Base-by-base conservation (phyloP, 2,797 vertebrate genomes). In the Phataginus tricuspis region DNA sequence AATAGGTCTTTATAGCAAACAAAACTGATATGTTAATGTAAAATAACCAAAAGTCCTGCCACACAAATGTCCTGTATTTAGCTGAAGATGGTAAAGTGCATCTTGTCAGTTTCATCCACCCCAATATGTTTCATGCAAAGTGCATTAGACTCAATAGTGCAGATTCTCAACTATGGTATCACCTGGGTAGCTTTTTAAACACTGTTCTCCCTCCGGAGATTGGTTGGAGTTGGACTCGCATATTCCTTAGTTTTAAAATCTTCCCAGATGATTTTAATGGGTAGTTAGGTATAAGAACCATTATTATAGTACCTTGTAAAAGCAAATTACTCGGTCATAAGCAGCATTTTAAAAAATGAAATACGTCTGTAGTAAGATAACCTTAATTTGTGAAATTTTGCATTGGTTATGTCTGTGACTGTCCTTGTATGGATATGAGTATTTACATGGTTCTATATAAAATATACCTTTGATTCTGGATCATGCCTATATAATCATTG, bases 321-420 rank as follows among this genome's bases (percentile, higher is more conserved):
- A 88, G 31, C n/a, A 77, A 69, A 82, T 80, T 53, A 64, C 31
- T 90, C 86, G 45, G n/a, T 89, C 29, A 59, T 72, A 95, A 92
- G 21, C 19, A 85, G n/a, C 12, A 63, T 57, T 93, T 91, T 15
- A 45, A 94, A 78, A 86, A 93, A 93, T 37, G 7, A 57, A 68
- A 23, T 63, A 19, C 55, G 29, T 63, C 45, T 11, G 1, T 25
- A 45, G 8, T 51, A 82, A 68, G 7, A 7, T 90, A 83, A 55
- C 77, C 29, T 95, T 78, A 75, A 64, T 86, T 95, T 74, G n/a
- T 86, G 34, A 80, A n/a, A 66, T 15, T 86, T 18, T 71, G n/a
- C 53, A 2, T 71, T 71, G 18, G 16, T 59, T 55, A 49, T 75
- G 4, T 85, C 71, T 90, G 25, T 68, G 29, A 19, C 6, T 23